Percentiles rank a stretch among this genome's conserved stretches.
These are phyloP conservation scores for Nephrotoma appendiculata DNA, from an alignment of 2,888 invertebrate species.

Conservation along the genomic window DNA sequence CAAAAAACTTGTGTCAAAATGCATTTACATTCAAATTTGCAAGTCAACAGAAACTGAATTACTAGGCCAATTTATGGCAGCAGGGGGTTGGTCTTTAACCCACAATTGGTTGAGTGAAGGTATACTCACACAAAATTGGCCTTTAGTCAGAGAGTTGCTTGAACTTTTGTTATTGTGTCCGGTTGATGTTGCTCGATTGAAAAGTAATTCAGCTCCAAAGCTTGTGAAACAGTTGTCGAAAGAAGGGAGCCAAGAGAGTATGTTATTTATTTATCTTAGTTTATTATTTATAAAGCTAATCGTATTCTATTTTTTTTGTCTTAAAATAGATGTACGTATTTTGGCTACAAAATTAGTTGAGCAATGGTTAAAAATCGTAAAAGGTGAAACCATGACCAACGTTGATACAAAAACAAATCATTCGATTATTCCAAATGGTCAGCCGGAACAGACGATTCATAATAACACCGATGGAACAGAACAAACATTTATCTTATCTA, in stretches of 20 bases:
- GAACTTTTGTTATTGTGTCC: conserved; percentile 75
- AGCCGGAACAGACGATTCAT: not conserved
- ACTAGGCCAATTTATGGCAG: conserved; percentile 75
- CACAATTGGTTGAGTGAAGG: conserved; percentile 86
- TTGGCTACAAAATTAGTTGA: conserved; percentile 72
- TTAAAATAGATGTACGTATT: conserved; percentile 53
- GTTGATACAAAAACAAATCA: not conserved
- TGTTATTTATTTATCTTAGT: conserved; percentile 23
- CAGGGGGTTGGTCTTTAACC: conserved; percentile 84
- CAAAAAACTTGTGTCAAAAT: conserved; percentile 87
- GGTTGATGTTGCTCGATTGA: conserved; percentile 78
- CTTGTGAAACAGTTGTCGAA: conserved; percentile 77
- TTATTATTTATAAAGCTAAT: not conserved
- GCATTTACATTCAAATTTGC: conserved; percentile 85
- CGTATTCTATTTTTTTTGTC: conserved; percentile 13
- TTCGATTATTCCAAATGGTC: not conserved
- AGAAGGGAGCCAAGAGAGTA: conserved; percentile 67
- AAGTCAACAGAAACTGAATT: conserved; percentile 73
- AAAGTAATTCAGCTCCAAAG: conserved; percentile 84
- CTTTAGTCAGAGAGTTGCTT: conserved; percentile 73
- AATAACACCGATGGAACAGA: not conserved
- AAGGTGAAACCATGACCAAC: conserved; percentile 42
- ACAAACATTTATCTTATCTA: not conserved
- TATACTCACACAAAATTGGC: conserved; percentile 69
- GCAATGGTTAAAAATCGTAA: conserved; percentile 81